phyloP scores from a whole-genome alignment of 2,113 vertebrate genomes.

The Embiotoca jacksoni region DNA sequence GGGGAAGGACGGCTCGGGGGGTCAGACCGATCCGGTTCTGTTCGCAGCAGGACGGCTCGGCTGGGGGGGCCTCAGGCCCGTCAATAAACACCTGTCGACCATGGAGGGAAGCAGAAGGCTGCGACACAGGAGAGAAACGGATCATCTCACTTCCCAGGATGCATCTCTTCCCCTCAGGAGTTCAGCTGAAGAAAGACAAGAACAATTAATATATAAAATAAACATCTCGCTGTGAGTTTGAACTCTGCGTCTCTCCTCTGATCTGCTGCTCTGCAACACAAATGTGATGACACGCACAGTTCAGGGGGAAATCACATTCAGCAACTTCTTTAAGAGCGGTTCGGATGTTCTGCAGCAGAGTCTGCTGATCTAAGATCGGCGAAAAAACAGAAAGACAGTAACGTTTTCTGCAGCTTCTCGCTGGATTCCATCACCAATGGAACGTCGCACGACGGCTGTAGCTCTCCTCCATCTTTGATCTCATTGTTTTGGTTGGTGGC shows the following conservation, averaged over 20 bases:
- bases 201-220: constrained; percentile 24
- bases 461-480: too few species aligned
- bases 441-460: too few species aligned
- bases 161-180: background rate
- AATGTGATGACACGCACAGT: constrained; percentile 28
- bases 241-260: constrained; percentile 17
- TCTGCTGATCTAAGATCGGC: constrained; percentile 13
- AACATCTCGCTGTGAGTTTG: background rate
- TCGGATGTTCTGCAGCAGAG: constrained; percentile 8
- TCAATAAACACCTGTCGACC: constrained; percentile 65
- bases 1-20: constrained; percentile 56
- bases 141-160: constrained; percentile 36
- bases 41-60: constrained; percentile 55
- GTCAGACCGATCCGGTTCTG: constrained; percentile 58
- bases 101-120: constrained; percentile 60
- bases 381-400: background rate
- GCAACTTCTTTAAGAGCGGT: constrained; percentile 20
- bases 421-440: too few species aligned
- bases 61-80: constrained; percentile 40
- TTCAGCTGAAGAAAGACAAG: constrained; percentile 30
- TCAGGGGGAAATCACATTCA: constrained; percentile 33
- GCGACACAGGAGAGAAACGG: constrained; percentile 54
- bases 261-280: constrained; percentile 30
- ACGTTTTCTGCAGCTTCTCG: too few species aligned
- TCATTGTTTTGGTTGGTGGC: too few species aligned